Evolutionary conservation across 30 jellyfish, hydroid and myxozoan species (phyloP).

Genomic region (Nemopilema nomurai): DNA sequence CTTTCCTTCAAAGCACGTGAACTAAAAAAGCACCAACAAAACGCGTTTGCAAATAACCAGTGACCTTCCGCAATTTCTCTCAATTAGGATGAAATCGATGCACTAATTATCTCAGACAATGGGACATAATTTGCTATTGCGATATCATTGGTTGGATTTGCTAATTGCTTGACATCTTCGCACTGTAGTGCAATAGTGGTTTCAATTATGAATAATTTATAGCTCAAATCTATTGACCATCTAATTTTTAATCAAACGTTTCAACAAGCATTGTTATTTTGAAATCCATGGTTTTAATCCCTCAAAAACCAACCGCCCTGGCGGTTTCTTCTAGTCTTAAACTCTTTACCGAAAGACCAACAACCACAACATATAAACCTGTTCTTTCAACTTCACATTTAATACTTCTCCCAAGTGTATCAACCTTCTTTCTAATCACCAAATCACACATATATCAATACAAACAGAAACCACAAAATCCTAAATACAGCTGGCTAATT

Average conservation of each 20-base stretch:
- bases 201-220: not conserved
- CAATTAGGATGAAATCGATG: not conserved
- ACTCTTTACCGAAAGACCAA: not conserved
- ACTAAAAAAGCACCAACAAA: not conserved
- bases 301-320: not conserved
- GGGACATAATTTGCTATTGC: not conserved
- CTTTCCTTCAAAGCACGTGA: not conserved
- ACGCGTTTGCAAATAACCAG: not conserved
- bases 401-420: not conserved
- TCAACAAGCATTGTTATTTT: not conserved
- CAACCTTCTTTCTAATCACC: not conserved
- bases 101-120: not conserved
- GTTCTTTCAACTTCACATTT: not conserved
- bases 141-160: not conserved
- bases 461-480: too few species aligned
- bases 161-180: not conserved
- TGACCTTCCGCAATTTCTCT: not conserved
- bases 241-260: not conserved
- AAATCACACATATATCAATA: not conserved
- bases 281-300: not conserved
- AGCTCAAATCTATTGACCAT: not conserved
- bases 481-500: too few species aligned
- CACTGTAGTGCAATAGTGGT: not conserved
- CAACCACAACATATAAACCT: not conserved
- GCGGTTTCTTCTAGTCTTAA: not conserved